A percentile compares a stretch with the other conserved stretches of the same genome.
Evolutionary conservation across 2,113 vertebrate species (phyloP).

Genomic region (Chaetodon trifascialis): DNA sequence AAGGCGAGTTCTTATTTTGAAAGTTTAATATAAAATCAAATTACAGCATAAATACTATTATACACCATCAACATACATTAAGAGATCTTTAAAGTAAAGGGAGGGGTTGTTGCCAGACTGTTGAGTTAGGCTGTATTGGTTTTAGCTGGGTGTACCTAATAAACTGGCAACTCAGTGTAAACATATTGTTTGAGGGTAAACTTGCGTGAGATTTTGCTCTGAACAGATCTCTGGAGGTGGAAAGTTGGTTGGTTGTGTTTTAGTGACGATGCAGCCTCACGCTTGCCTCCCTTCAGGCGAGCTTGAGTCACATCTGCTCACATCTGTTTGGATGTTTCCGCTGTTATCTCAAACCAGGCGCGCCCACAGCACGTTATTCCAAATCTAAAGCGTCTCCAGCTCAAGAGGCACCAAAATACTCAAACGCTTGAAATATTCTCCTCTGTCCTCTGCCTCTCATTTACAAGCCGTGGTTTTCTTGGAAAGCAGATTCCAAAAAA

Average conservation of each 20-base stretch:
- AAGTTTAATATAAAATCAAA: no score
- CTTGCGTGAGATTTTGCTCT: background rate
- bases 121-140: background rate
- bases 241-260: background rate
- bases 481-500: background rate
- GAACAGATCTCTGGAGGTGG: background rate
- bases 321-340: constrained; percentile 1
- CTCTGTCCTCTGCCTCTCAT: background rate
- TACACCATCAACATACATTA: no score
- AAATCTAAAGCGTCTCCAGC: background rate
- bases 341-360: background rate
- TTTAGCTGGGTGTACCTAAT: background rate
- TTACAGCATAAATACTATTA: no score
- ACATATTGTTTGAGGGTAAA: background rate
- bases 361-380: background rate
- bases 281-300: background rate
- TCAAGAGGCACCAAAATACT: background rate
- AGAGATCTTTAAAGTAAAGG: background rate
- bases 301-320: background rate
- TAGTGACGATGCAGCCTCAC: background rate
- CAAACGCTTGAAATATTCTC: background rate
- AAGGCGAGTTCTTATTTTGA: no score
- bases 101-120: background rate
- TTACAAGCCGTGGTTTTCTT: background rate
- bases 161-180: background rate